Percentiles rank a stretch among this genome's conserved stretches.
Conservation (phyloP, 1,140 invertebrate species). For the Scaptomyza montana region DNA sequence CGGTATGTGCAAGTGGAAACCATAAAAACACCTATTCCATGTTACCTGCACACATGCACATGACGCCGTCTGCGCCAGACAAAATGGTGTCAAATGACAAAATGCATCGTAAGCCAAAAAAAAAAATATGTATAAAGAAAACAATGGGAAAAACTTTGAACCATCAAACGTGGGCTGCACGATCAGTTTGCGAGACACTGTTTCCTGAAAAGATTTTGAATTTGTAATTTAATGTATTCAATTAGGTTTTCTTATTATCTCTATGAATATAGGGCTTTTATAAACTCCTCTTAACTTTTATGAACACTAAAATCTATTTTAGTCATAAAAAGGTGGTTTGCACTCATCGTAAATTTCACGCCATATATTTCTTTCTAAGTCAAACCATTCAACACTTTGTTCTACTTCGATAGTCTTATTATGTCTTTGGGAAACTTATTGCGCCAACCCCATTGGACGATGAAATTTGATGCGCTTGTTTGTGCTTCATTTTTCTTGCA, state of each 20-base stretch:
- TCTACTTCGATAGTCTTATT: constrained; percentile 5
- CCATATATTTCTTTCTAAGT: background rate
- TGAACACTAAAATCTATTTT: too few species aligned
- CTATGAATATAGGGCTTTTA: too few species aligned
- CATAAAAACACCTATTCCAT: constrained; percentile 60
- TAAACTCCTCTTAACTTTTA: too few species aligned
- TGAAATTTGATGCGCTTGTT: constrained; percentile 51
- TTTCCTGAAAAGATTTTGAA: too few species aligned
- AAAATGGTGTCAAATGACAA: constrained; percentile 79
- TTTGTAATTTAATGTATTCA: too few species aligned
- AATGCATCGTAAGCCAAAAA: constrained; percentile 71
- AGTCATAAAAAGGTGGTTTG: too few species aligned
- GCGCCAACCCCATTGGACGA: constrained; percentile 28
- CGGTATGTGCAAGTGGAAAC: constrained; percentile 52
- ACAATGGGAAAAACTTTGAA: constrained; percentile 38
- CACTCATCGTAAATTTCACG: too few species aligned
- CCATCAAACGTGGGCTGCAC: constrained; percentile 34
- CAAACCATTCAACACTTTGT: background rate
- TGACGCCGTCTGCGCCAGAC: constrained; percentile 52
- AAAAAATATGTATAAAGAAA: background rate
- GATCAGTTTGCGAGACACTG: constrained; percentile 18
- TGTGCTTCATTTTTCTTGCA: constrained; percentile 51
- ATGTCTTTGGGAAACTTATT: constrained; percentile 20
- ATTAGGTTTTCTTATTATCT: too few species aligned
- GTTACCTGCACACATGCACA: constrained; percentile 38